Evolutionary conservation across 2,113 vertebrate genomes (phyloP).

Genomic region (Phaethon lepturus): DNA sequence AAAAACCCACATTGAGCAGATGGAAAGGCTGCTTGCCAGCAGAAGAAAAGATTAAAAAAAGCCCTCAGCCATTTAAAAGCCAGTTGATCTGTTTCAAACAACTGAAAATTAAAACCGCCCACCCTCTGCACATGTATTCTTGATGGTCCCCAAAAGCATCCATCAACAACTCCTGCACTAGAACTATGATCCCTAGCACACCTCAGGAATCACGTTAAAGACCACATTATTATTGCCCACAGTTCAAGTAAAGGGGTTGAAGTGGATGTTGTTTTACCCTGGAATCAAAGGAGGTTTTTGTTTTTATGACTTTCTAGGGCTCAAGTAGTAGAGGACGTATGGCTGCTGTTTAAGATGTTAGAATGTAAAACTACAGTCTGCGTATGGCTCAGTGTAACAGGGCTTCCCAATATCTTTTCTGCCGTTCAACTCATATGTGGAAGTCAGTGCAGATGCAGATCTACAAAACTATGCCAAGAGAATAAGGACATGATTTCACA

Average conservation of each 20-base stretch:
- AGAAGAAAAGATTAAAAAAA: neutral
- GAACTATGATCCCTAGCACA: neutral
- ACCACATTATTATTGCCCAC: neutral
- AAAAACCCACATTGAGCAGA: conserved; percentile 20
- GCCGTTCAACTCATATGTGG: neutral
- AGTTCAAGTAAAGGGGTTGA: neutral
- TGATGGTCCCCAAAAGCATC: neutral
- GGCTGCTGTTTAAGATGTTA: neutral
- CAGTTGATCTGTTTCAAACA: conserved; percentile 14
- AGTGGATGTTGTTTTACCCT: neutral
- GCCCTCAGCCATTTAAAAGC: neutral
- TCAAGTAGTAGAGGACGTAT: neutral
- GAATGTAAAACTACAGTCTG: neutral
- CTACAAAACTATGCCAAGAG: neutral
- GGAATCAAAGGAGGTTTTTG: neutral
- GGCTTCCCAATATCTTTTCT: neutral
- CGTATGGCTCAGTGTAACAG: neutral
- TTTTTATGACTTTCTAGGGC: neutral
- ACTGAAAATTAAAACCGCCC: neutral
- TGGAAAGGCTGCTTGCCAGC: conserved; percentile 40
- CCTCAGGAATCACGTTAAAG: neutral
- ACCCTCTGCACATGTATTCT: neutral
- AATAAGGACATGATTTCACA: neutral
- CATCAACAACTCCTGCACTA: neutral
- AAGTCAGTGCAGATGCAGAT: neutral